Percentiles rank a stretch among this genome's conserved stretches.
Evolutionary conservation across 2,113 vertebrate genomes (phyloP).

Genomic region (Myxocyprinus asiaticus): DNA sequence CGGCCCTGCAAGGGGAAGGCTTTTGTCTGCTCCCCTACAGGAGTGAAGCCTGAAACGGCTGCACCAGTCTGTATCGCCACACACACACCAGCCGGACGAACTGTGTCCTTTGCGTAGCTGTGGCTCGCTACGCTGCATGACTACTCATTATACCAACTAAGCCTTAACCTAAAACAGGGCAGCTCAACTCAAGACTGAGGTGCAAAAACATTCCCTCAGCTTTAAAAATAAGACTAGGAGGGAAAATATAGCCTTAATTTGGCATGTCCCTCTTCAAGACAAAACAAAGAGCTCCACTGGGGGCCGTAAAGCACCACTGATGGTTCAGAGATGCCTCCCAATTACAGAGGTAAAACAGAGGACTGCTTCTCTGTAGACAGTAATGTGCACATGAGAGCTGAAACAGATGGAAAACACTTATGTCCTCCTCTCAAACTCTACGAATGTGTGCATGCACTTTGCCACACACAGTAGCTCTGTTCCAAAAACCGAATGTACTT

Average conservation of each 20-base stretch:
- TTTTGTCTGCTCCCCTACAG: constrained; percentile 44
- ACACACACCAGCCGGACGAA: constrained; percentile 5
- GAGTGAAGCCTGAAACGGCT: constrained; percentile 38
- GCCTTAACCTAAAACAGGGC: constrained; percentile 30
- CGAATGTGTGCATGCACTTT: too few relatives aligned
- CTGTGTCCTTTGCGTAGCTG: not conserved
- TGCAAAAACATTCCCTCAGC: constrained; percentile 3
- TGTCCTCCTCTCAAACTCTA: too few relatives aligned
- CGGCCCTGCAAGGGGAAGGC: constrained; percentile 22
- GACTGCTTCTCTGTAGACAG: not conserved
- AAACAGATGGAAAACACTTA: too few relatives aligned
- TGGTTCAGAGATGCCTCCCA: constrained; percentile 2
- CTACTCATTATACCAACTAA: constrained; percentile 39
- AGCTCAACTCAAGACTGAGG: not conserved
- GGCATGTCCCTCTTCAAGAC: not conserved
- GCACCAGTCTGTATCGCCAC: constrained; percentile 12
- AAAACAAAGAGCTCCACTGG: constrained; percentile 17
- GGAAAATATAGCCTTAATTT: not conserved
- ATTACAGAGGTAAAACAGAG: not conserved
- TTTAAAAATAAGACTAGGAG: not conserved
- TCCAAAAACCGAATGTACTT: too few relatives aligned
- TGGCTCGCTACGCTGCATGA: constrained; percentile 9
- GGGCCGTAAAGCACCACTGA: constrained; percentile 10
- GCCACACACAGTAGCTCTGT: too few relatives aligned
- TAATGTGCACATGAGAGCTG: too few relatives aligned